A percentile compares a stretch with the other conserved stretches of the same genome.
phyloP scores from a whole-genome alignment of 2,797 vertebrate genomes.

The Semaprochilodus insignis region DNA sequence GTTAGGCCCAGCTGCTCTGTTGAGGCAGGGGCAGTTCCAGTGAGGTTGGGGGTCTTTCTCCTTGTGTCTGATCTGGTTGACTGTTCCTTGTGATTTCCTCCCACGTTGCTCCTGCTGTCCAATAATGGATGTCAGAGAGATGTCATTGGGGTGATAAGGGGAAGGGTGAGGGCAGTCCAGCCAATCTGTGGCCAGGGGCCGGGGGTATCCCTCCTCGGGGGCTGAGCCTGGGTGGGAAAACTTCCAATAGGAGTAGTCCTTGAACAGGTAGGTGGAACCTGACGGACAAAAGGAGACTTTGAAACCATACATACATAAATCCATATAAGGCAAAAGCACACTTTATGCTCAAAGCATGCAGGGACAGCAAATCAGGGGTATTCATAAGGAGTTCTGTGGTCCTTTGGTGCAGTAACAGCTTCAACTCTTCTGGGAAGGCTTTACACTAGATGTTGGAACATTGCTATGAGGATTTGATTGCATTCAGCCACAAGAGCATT shows the following conservation, averaged over 20 bases:
- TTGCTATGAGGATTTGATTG: not conserved
- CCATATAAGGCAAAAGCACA: not conserved
- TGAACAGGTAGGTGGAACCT: constrained; percentile 78
- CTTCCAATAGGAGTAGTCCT: constrained; percentile 78
- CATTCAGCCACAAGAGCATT: not conserved
- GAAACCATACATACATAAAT: not conserved
- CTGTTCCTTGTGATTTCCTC: constrained; percentile 42
- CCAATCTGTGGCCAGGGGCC: constrained; percentile 75
- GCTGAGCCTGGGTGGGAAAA: constrained; percentile 70
- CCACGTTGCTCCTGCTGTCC: constrained; percentile 68
- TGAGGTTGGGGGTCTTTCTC: constrained; percentile 50
- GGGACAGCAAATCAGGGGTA: not conserved
- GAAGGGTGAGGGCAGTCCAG: constrained; percentile 72
- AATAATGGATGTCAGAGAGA: constrained; percentile 60
- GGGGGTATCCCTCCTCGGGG: constrained; percentile 72
- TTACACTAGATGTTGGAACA: not conserved
- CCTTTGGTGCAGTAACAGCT: not conserved
- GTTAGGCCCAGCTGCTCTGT: constrained; percentile 42
- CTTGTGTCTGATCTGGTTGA: constrained; percentile 47
- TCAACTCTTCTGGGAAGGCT: not conserved
- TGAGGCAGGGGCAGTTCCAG: constrained; percentile 69
- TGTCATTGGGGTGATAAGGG: constrained; percentile 50
- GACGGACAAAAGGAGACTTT: constrained; percentile 14
- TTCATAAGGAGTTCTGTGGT: not conserved
- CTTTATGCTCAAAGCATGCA: not conserved